Base-by-base conservation (phyloP, 2,888 invertebrate species). In the Harpagoxenus sublaevis region DNA sequence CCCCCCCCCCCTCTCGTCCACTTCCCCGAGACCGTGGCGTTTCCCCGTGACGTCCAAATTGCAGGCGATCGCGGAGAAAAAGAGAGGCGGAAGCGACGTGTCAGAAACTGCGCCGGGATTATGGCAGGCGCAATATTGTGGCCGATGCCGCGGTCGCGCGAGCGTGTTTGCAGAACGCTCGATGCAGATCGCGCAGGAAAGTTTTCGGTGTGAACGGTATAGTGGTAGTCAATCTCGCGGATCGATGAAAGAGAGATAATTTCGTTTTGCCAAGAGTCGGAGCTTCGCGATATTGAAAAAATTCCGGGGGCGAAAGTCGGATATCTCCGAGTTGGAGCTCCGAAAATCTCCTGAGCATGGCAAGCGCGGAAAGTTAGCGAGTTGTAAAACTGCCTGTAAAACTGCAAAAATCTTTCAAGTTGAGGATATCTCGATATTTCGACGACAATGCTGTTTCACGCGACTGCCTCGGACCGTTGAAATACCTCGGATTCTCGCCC, bases 31-130 rank as follows among this genome's bases (percentile, higher is more conserved):
- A 39, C 65, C 70, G 42, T 45, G 84, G 63, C 82, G 65, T 84
- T 84, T 63, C 70, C 78, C 4, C 77, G 68, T 87, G 70, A 42
- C 87, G 86, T 88, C 89, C 88, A 89, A 89, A 88, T 89, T 86
- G 88, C 81, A 85, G 89, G 51, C 88, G 85, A 89, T 89, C 77
- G 78, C n/a, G 68, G 39, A 63, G 82, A 74, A 88, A 89, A 89
- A 87, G 62, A 66, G 65, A 84, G 66, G 75, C 75, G 77, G 77
- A 66, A 77, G 75, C 66, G 77, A 75, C 83, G 83, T 75, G 75
- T 75, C 79, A 71, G 60, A 79, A 57, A 60, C 60, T 68, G 63
- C 62, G 74, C 74, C 53, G 55, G 63, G 82, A 82, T 82, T 74
- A 74, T 74, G 75, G 62, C 82, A 74, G 74, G 63, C 74, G 63